Evolutionary conservation across 2,888 invertebrate species (phyloP).

Genomic region (Exocentrus adspersus): DNA sequence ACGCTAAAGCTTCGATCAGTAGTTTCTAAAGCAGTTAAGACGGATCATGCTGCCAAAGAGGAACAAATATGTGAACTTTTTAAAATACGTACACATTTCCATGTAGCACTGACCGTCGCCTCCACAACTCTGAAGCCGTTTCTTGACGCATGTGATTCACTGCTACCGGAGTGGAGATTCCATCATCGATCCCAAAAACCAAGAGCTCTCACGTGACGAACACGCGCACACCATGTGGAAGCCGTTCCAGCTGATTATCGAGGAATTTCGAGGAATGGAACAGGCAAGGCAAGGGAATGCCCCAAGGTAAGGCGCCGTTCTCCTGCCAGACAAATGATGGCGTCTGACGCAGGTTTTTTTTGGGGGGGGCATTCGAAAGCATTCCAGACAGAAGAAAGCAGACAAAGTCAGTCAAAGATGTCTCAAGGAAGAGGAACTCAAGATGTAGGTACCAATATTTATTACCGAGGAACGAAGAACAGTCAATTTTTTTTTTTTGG

Average conservation of each 20-base stretch:
- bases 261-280: slow-evolving; percentile 17
- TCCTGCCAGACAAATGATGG: too few relatives aligned
- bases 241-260: slow-evolving; percentile 23
- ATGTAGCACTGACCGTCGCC: slow-evolving; percentile 46
- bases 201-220: slow-evolving; percentile 55
- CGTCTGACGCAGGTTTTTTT: too few relatives aligned
- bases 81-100: slow-evolving; percentile 57
- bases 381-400: too few relatives aligned
- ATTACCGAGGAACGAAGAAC: too few relatives aligned
- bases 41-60: slow-evolving; percentile 10
- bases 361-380: too few relatives aligned
- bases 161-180: slow-evolving; percentile 33
- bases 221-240: slow-evolving; percentile 57
- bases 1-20: too few relatives aligned
- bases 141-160: slow-evolving; percentile 24
- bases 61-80: slow-evolving; percentile 13
- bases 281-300: not conserved
- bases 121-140: slow-evolving; percentile 30
- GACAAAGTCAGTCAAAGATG: too few relatives aligned
- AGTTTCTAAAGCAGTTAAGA: not conserved
- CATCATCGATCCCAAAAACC: slow-evolving; percentile 56
- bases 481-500: too few relatives aligned
- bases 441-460: too few relatives aligned
- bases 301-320: too few relatives aligned
- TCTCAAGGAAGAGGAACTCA: too few relatives aligned